Evolutionary conservation across 2,797 vertebrate species (phyloP).

Genomic region (Leptodactylus fallax): DNA sequence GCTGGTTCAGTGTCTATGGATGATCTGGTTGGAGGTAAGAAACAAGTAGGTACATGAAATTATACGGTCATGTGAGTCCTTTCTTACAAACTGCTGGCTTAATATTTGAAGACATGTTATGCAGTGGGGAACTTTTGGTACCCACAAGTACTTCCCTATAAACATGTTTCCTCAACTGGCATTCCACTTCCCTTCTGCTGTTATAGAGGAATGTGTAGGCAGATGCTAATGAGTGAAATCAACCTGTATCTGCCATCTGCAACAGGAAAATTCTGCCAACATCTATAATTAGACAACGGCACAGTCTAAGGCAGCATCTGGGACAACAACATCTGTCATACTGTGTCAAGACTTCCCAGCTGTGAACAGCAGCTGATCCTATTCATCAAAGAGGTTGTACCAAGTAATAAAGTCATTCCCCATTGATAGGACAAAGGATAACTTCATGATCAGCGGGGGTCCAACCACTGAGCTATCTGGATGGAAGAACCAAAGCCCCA

Average conservation of each 20-base stretch:
- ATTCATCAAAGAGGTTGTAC: no score
- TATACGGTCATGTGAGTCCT: no score
- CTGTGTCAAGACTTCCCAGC: not conserved
- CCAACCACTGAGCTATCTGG: no score
- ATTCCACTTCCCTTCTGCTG: no score
- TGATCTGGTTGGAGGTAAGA: slow-evolving; percentile 77
- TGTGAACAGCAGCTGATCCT: no score
- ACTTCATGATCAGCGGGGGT: no score
- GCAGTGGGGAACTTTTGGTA: not conserved
- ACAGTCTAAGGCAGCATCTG: not conserved
- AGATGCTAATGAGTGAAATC: not conserved
- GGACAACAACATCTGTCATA: not conserved
- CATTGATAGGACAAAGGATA: no score
- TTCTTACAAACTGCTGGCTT: not conserved
- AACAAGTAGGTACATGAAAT: not conserved
- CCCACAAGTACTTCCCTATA: not conserved
- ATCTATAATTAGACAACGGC: not conserved
- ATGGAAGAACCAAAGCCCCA: no score
- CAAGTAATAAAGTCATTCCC: no score
- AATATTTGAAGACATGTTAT: not conserved
- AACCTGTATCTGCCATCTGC: not conserved
- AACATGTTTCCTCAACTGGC: no score
- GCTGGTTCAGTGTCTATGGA: slow-evolving; percentile 97
- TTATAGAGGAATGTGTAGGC: no score
- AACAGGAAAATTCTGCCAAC: not conserved